Percentiles rank a stretch among this genome's conserved stretches.
Conservation (phyloP, 2,888 invertebrate species). For the Ommatoiulus sabulosus region DNA sequence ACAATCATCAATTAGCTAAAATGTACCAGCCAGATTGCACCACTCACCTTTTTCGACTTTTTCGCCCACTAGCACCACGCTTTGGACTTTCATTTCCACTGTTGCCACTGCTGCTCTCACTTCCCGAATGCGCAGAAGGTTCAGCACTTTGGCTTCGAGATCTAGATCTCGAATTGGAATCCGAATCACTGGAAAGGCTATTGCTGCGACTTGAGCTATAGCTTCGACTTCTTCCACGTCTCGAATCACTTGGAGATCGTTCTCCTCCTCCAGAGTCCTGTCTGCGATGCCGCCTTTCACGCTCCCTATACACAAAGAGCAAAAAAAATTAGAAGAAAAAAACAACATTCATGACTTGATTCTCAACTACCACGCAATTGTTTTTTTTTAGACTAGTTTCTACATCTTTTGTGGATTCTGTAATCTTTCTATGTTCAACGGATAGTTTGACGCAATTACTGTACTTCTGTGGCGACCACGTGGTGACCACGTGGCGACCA, state of each 20-base stretch:
- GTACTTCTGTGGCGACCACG: too few relatives aligned
- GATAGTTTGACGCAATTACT: too few relatives aligned
- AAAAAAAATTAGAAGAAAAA: neutral
- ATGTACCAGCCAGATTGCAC: too few relatives aligned
- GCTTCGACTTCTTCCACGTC: conserved; percentile 45
- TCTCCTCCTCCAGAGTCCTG: conserved; percentile 55
- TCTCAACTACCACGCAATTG: neutral
- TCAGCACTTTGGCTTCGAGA: neutral
- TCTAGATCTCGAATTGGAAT: conserved; percentile 8
- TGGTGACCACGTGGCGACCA: too few relatives aligned
- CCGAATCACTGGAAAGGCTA: conserved; percentile 15
- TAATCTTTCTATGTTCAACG: too few relatives aligned
- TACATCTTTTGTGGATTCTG: too few relatives aligned
- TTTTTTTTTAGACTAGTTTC: too few relatives aligned
- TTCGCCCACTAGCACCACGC: neutral
- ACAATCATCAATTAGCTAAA: too few relatives aligned
- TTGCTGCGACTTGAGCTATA: neutral
- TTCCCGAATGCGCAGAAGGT: conserved; percentile 16
- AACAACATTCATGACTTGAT: neutral
- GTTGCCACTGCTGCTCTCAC: neutral
- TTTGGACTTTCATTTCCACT: neutral
- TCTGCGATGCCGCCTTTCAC: conserved; percentile 80
- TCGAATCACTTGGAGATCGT: conserved; percentile 20
- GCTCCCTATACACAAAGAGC: conserved; percentile 74
- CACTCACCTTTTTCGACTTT: conserved; percentile 1